A percentile compares a stretch with the other conserved stretches of the same genome.
These are phyloP conservation scores for Psilopogon haemacephalus DNA, from an alignment of 2,113 vertebrate species.

Conservation along the genomic window DNA sequence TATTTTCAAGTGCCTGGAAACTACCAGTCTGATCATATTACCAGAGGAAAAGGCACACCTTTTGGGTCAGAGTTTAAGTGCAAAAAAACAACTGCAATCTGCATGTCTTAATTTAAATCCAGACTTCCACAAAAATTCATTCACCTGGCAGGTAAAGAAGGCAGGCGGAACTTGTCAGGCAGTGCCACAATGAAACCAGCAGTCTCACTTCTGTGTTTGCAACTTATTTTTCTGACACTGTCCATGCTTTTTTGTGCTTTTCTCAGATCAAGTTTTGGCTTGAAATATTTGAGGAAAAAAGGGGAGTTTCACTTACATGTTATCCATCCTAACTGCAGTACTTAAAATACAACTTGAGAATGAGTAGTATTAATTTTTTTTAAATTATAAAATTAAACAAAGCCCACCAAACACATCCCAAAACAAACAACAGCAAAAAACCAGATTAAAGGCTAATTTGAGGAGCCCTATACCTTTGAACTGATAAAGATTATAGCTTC, in stretches of 20 bases:
- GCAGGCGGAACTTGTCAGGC: not conserved
- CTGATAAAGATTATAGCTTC: not conserved
- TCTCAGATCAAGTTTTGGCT: not conserved
- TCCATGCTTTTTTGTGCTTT: not conserved
- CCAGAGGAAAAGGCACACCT: slow-evolving; percentile 27
- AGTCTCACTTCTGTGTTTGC: not conserved
- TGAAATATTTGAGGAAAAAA: not conserved
- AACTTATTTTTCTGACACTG: not conserved
- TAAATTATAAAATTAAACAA: not conserved
- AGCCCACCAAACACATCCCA: no score
- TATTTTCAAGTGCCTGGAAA: slow-evolving; percentile 5
- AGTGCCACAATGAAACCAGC: not conserved
- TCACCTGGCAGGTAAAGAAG: not conserved
- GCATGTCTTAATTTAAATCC: not conserved
- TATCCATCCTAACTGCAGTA: not conserved
- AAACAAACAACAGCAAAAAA: no score
- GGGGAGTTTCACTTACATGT: not conserved
- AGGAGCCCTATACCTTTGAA: not conserved
- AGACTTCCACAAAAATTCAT: not conserved
- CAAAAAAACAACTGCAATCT: slow-evolving; percentile 50
- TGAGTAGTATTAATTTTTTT: not conserved
- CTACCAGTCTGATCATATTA: not conserved
- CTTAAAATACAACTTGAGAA: not conserved
- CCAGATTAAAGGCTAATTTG: not conserved
- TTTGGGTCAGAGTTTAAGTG: slow-evolving; percentile 45